phyloP scores from a whole-genome alignment of 2,888 invertebrate genomes.

The Acanthosepion pharaonis region DNA sequence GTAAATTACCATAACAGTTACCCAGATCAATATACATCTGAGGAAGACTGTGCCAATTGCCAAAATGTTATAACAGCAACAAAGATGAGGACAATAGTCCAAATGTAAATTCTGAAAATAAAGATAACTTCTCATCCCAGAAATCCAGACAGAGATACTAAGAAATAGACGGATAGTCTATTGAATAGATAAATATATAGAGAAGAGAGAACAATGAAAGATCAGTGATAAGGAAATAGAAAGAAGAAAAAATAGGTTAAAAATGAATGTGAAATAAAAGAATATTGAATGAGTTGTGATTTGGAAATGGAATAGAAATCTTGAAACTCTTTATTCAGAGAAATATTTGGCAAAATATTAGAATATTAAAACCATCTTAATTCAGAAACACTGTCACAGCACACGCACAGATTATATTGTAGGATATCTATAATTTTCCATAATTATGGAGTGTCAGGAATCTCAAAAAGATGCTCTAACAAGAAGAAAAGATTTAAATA shows the following conservation, averaged over 20 bases:
- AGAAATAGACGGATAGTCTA: neutral
- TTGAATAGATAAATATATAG: neutral
- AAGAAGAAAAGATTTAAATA: constrained; percentile 33
- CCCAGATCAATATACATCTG: no score
- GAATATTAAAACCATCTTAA: neutral
- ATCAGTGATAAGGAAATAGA: neutral
- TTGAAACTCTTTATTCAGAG: constrained; percentile 22
- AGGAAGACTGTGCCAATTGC: no score
- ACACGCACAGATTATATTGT: neutral
- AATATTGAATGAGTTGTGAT: neutral
- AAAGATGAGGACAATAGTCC: no score
- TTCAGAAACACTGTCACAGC: constrained; percentile 1
- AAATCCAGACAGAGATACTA: neutral
- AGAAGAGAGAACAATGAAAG: neutral
- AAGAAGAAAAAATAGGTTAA: neutral
- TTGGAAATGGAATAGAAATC: neutral
- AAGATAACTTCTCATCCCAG: neutral
- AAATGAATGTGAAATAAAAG: neutral
- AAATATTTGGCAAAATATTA: constrained; percentile 33
- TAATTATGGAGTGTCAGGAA: neutral
- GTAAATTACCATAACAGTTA: no score
- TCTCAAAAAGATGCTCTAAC: neutral
- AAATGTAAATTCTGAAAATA: no score
- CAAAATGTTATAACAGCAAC: no score
- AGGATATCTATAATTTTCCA: constrained; percentile 9